Evolutionary conservation across 1,140 invertebrate genomes (phyloP).

Genomic region (Radopholus similis): DNA sequence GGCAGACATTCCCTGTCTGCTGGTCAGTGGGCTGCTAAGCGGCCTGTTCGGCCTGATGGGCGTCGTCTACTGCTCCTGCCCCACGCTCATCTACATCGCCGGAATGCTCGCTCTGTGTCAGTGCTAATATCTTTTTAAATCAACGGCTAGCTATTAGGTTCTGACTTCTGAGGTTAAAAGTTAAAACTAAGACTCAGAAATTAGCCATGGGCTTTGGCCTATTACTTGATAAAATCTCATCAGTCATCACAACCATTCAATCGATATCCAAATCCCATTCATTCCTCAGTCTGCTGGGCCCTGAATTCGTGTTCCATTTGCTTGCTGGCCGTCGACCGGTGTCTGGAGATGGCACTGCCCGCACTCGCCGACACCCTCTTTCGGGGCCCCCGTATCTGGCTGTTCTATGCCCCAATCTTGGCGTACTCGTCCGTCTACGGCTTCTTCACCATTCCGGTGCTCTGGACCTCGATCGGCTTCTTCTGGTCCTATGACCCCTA

Average conservation of each 20-base stretch:
- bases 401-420: background rate
- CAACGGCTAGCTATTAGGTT: background rate
- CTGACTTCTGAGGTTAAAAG: too few relatives aligned
- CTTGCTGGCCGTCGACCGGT: background rate
- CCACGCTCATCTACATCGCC: slow-evolving; percentile 16
- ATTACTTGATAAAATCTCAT: too few relatives aligned
- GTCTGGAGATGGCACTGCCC: background rate
- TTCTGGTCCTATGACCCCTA: background rate
- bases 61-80: slow-evolving; percentile 19
- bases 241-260: background rate
- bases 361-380: background rate
- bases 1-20: slow-evolving; percentile 12
- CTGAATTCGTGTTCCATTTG: background rate
- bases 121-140: background rate
- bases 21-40: background rate
- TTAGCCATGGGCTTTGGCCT: too few relatives aligned
- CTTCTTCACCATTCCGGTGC: slow-evolving; percentile 1
- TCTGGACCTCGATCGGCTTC: background rate
- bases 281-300: background rate
- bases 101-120: slow-evolving; percentile 1
- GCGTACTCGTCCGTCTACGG: background rate
- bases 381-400: background rate
- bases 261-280: too few relatives aligned
- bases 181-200: too few relatives aligned
- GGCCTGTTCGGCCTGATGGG: slow-evolving; percentile 2